These are phyloP conservation scores for Sclerurus mexicanus DNA, from an alignment of 2,113 vertebrate genomes.

Conservation along the genomic window DNA sequence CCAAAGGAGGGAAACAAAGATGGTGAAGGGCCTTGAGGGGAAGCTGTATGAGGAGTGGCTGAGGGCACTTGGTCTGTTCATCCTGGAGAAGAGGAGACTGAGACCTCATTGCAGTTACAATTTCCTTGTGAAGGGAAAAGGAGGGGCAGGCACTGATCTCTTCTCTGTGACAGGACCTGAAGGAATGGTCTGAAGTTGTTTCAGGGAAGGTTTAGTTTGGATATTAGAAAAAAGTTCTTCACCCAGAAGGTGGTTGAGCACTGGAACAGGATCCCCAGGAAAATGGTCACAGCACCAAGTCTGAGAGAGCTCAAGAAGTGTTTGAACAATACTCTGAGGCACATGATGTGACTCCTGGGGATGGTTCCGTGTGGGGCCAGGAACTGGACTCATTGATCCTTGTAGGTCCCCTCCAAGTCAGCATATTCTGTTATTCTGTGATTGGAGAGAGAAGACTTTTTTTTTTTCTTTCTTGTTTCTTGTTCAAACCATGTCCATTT, in stretches of 20 bases:
- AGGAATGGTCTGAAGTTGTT: background rate
- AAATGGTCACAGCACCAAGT: background rate
- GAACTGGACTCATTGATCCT: background rate
- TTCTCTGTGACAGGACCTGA: background rate
- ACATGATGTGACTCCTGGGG: background rate
- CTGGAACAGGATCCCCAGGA: background rate
- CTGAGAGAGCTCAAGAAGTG: background rate
- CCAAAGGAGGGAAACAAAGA: background rate
- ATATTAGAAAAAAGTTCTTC: background rate
- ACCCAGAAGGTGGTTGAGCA: background rate
- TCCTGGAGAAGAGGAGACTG: background rate
- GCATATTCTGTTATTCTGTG: background rate
- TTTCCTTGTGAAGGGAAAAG: background rate
- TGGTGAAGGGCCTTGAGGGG: background rate
- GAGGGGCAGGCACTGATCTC: background rate
- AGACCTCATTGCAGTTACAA: background rate
- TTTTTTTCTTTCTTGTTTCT: background rate
- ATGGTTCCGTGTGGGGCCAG: background rate
- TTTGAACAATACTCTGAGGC: background rate
- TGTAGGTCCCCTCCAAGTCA: background rate
- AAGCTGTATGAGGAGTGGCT: background rate
- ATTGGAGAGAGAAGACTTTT: accelerated
- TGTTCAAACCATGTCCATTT: background rate
- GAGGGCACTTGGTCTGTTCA: background rate
- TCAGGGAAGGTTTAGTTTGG: background rate